These are phyloP conservation scores for Thumatha senex DNA, from an alignment of 2,888 invertebrate genomes.

Conservation along the genomic window DNA sequence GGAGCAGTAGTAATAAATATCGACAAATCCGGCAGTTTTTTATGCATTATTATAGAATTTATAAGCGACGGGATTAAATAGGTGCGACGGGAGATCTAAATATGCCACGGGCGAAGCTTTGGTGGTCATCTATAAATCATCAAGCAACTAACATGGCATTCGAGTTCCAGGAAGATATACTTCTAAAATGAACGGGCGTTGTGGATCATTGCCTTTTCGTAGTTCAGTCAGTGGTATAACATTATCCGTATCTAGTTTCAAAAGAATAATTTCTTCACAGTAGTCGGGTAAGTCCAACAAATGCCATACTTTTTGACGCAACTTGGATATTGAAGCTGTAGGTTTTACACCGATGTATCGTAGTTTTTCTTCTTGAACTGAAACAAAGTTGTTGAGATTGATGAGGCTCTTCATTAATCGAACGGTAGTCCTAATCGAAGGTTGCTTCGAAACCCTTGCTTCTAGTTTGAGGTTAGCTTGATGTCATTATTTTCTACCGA, in stretches of 20 bases:
- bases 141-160: slow-evolving; percentile 36
- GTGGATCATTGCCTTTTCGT: slow-evolving; percentile 69
- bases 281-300: slow-evolving; percentile 71
- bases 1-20: too few relatives aligned
- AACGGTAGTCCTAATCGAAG: too few relatives aligned
- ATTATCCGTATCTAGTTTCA: slow-evolving; percentile 52
- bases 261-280: slow-evolving; percentile 69
- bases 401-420: background rate
- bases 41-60: too few relatives aligned
- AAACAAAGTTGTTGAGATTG: background rate
- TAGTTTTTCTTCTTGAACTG: slow-evolving; percentile 61
- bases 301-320: slow-evolving; percentile 73
- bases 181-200: slow-evolving; percentile 66
- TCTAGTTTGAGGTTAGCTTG: too few relatives aligned
- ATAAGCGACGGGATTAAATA: too few relatives aligned
- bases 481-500: too few relatives aligned
- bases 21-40: too few relatives aligned
- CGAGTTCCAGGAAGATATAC: slow-evolving; percentile 60
- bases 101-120: too few relatives aligned
- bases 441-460: too few relatives aligned
- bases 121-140: too few relatives aligned
- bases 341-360: slow-evolving; percentile 68
- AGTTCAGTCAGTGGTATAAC: slow-evolving; percentile 64
- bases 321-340: slow-evolving; percentile 57
- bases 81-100: too few relatives aligned